A percentile compares a stretch with the other conserved stretches of the same genome.
These are phyloP conservation scores for Enteromius afrohamiltoni DNA, from an alignment of 2,797 vertebrate genomes.

Conservation along the genomic window DNA sequence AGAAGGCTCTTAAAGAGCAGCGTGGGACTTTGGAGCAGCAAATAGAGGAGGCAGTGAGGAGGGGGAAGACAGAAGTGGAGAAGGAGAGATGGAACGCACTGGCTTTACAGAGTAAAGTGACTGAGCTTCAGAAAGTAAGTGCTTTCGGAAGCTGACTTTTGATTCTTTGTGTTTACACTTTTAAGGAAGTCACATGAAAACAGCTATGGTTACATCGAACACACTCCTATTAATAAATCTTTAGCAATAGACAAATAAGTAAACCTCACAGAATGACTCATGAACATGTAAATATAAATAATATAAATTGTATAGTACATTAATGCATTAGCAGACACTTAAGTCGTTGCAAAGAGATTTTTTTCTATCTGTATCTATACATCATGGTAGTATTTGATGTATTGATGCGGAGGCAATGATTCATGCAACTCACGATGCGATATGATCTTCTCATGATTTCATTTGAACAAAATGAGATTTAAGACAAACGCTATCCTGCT, in stretches of 20 bases:
- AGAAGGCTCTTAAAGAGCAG: constrained; percentile 64
- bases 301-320: not conserved
- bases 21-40: constrained; percentile 69
- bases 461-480: no score
- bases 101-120: constrained; percentile 69
- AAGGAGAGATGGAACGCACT: constrained; percentile 63
- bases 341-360: not conserved
- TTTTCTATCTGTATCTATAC: not conserved
- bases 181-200: not conserved
- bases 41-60: constrained; percentile 58
- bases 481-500: no score
- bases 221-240: not conserved
- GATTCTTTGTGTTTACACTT: not conserved
- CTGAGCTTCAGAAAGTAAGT: constrained; percentile 77
- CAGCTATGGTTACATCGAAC: not conserved
- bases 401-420: not conserved
- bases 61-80: constrained; percentile 60
- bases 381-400: not conserved
- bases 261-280: not conserved
- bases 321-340: not conserved
- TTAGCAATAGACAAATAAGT: not conserved
- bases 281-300: not conserved
- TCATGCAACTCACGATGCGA: no score
- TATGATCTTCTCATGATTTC: no score
- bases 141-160: not conserved